These are phyloP conservation scores for Thera obeliscata DNA, from an alignment of 2,888 invertebrate genomes.

Conservation along the genomic window DNA sequence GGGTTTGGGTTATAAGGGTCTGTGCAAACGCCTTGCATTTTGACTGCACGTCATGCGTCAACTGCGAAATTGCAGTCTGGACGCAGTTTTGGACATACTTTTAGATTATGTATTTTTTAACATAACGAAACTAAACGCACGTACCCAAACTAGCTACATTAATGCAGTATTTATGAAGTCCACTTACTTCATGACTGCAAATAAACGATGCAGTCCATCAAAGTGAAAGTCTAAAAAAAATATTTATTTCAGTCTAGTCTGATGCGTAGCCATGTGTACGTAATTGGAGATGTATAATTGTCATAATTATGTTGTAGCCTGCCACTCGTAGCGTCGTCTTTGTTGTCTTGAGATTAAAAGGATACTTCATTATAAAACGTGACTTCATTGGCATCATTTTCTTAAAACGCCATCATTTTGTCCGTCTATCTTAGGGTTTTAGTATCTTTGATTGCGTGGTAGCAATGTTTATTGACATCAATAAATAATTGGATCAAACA, in stretches of 20 bases:
- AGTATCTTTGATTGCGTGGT: no score
- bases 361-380: neutral
- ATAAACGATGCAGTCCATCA: neutral
- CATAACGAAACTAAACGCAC: no score
- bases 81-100: no score
- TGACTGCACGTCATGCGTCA: neutral
- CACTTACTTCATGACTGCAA: neutral
- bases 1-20: neutral
- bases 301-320: constrained; percentile 36
- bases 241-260: no score
- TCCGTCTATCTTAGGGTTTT: no score
- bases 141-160: neutral
- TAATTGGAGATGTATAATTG: constrained; percentile 32
- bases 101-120: no score
- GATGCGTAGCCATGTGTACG: no score
- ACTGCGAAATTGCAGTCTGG: neutral
- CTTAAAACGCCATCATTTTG: neutral
- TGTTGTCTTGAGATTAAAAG: neutral
- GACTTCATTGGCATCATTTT: neutral
- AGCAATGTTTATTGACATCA: no score
- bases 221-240: no score
- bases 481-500: no score
- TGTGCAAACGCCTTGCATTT: neutral
- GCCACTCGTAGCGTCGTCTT: neutral
- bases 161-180: neutral